Base-by-base conservation (phyloP, 2,113 vertebrate species). In the Neogale vison region DNA sequence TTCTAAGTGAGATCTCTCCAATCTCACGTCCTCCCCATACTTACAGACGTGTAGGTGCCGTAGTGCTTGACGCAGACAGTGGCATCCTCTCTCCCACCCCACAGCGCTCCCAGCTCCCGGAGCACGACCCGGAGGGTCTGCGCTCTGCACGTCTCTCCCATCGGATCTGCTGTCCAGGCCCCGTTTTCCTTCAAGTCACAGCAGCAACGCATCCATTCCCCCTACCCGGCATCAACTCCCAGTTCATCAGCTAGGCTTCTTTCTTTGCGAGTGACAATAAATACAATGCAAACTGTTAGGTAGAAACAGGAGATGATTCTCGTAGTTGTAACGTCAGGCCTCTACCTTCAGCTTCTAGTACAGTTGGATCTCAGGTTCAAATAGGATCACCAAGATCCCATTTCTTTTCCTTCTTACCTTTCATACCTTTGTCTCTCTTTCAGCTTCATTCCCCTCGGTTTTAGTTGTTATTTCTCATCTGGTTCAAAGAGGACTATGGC, bases 21-120 rank as follows among this genome's bases (percentile, higher is more conserved):
- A 29, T 52, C 74, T 45, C 29, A 29, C 7, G 57, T 29, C 8
- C 47, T 61, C 36, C 57, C 59, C 29, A 18, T 77, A 29, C 67
- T 47, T 39, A 57, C 74, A 63, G 42, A 47, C 5, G 24, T 8
- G 1, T 0, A 24, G 24, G 24, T 12, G 4, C 24, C 5, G 13
- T 34, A 2, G 47, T 57, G 26, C 45, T 15, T 13, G 55, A 67
- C 6, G 20, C 23, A 63, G 20, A 42, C 89, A 47, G 11, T 4
- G 7, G 39, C n/a, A 0, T 61, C 31, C 29, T 87, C 23, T 88
- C 71, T 14, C 65, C 36, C 52, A 52, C 57, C 79, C 86, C 89
- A 50, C 29, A 20, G 57, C 1, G 21, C 15, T 47, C 65, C 20
- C 12, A 13, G 29, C 18, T 63, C 67, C 52, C 0, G 0, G n/a